Base-by-base conservation (phyloP, 2,113 vertebrate species). In the Sinocyclocheilus rhinocerous region DNA sequence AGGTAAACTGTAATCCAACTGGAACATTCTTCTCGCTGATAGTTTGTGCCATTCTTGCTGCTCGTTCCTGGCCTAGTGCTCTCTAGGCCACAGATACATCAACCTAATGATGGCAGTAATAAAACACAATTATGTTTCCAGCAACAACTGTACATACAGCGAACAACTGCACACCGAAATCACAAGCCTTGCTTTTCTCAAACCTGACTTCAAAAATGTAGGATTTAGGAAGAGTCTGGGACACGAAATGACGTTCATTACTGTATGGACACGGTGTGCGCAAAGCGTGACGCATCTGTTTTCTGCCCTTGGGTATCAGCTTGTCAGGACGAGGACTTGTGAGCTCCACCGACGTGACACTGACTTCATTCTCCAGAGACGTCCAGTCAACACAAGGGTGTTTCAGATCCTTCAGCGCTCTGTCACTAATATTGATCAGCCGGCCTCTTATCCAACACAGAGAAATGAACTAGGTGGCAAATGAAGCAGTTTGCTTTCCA, bases 401-500 rank as follows among this genome's bases (percentile, higher is more conserved):
- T 88, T 83, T 85, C 75, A 83, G 78, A 85, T 88, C 72, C 73
- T 52, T 72, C 75, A 69, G 55, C 69, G 42, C 80, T 48, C 52
- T 73, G 52, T 81, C 86, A 45, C 79, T 85, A 26, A 59, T 82
- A 87, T 86, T 84, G 89, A 87, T 87, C 77, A 63, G 70, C 76
- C 24, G 81, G 70, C 45, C 81, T 81, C 84, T 78, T 33, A 81
- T 81, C 69, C 57, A 72, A 52, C 24, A 81, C 29, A 77, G 18
- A 76, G 57, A 72, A 45, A 89, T 78, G 45, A 88, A 86, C 88
- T 50, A 89, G 22, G 13, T 15, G 4, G 70, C 20, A 52, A 33
- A 84, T 77, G 59, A 69, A 70, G 70, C 84, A 45, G 77, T 55
- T 86, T 85, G 36, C 55, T 57, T 77, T 67, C 61, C 20, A 84